Evolutionary conservation across 2,888 invertebrate genomes (phyloP).

Genomic region (Hofmannophila pseudospretella): DNA sequence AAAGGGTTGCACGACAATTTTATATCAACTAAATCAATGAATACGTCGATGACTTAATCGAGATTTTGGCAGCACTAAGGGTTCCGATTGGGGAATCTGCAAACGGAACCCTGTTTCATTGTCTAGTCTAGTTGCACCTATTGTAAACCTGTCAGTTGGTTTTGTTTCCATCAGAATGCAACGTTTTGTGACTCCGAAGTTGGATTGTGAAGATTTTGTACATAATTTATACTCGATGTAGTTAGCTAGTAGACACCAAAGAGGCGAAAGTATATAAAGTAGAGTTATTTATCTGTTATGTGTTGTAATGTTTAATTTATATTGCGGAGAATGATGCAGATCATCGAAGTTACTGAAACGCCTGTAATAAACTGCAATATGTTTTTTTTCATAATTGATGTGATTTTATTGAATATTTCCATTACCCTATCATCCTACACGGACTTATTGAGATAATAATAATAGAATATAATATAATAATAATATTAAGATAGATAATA

Average conservation of each 20-base stretch:
- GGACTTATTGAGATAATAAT: too few relatives aligned
- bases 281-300: constrained; percentile 70
- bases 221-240: constrained; percentile 27
- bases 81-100: neutral
- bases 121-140: neutral
- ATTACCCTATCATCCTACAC: too few relatives aligned
- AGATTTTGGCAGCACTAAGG: neutral
- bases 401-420: constrained; percentile 26
- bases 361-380: constrained; percentile 58
- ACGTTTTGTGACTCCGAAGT: neutral
- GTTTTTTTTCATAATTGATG: constrained; percentile 38
- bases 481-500: too few relatives aligned
- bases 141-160: neutral
- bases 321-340: constrained; percentile 34
- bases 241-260: constrained; percentile 77
- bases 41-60: too few relatives aligned
- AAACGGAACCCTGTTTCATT: neutral
- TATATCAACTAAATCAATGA: too few relatives aligned
- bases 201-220: constrained; percentile 20
- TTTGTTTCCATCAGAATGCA: too few relatives aligned
- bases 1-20: too few relatives aligned
- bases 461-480: too few relatives aligned
- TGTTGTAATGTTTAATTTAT: constrained; percentile 72
- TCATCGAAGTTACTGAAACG: constrained; percentile 54
- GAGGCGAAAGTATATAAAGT: constrained; percentile 61